These are phyloP conservation scores for Anarrhichthys ocellatus DNA, from an alignment of 2,113 vertebrate genomes.

Conservation along the genomic window DNA sequence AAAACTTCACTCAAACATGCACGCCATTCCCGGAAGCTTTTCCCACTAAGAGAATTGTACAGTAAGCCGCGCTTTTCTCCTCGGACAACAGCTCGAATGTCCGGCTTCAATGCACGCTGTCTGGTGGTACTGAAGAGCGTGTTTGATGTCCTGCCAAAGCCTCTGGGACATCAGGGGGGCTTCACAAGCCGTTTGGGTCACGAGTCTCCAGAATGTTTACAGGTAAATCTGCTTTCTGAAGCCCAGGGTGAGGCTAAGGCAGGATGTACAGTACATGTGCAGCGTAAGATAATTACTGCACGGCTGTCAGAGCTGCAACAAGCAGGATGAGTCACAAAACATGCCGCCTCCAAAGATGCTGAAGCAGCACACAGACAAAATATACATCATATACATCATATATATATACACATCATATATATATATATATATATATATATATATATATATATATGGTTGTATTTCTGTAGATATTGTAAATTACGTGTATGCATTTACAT, in stretches of 20 bases:
- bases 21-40: not conserved
- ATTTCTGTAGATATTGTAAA: not conserved
- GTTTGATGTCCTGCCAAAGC: slow-evolving; percentile 31
- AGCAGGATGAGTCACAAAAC: not conserved
- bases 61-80: not conserved
- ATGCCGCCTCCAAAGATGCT: not conserved
- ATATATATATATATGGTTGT: not conserved
- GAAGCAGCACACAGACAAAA: not conserved
- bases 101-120: not conserved
- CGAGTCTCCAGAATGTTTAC: slow-evolving; percentile 21
- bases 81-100: slow-evolving; percentile 15
- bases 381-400: not conserved
- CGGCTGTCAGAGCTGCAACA: slow-evolving; percentile 31
- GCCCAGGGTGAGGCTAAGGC: slow-evolving; percentile 20
- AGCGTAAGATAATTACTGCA: slow-evolving; percentile 32
- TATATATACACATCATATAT: not conserved
- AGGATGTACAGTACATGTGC: slow-evolving; percentile 23
- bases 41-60: not conserved
- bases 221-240: slow-evolving; percentile 31
- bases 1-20: slow-evolving; percentile 56
- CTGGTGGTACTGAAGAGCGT: not conserved
- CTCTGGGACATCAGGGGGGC: slow-evolving; percentile 14
- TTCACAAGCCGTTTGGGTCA: not conserved
- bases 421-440: not conserved
- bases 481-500: not conserved